phyloP scores from a whole-genome alignment of 2,797 vertebrate genomes.

The Coregonus ussuriensis region DNA sequence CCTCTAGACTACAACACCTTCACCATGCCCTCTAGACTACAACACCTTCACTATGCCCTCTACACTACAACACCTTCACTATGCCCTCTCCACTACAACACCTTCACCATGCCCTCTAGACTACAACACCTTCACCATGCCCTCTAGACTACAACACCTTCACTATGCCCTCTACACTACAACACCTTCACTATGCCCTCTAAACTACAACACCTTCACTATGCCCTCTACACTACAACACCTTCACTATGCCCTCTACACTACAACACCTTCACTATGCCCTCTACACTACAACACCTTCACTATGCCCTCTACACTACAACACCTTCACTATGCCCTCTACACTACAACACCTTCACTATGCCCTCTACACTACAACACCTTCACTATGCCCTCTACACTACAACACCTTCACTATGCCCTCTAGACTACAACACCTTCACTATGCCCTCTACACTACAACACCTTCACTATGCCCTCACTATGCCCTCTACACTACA shows the following conservation, averaged over 20 bases:
- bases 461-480: no score
- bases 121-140: not conserved
- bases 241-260: slow-evolving; percentile 2
- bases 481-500: no score
- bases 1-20: no score
- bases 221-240: not conserved
- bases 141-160: not conserved
- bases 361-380: not conserved
- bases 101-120: slow-evolving; percentile 1
- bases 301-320: slow-evolving; percentile 2
- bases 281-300: not conserved
- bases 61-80: not conserved
- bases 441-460: no score
- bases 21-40: not conserved
- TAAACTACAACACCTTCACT: not conserved
- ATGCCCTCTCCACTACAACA: not conserved
- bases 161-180: no score
- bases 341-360: not conserved
- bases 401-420: no score
- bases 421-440: no score
- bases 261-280: not conserved
- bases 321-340: not conserved
- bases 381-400: no score
- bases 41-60: not conserved
- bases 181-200: not conserved